phyloP scores from a whole-genome alignment of 2,888 invertebrate species.

The Zonitis immaculata region DNA sequence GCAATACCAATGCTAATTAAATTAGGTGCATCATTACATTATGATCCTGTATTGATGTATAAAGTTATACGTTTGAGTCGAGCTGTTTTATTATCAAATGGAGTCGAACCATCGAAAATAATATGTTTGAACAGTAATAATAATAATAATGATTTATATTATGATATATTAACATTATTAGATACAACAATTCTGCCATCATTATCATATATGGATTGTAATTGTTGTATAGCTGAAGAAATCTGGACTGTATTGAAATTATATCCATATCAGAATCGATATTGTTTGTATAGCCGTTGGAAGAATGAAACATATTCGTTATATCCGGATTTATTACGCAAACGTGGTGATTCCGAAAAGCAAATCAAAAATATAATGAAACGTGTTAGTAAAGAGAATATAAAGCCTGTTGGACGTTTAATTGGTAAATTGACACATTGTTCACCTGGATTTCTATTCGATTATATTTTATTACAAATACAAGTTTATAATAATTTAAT shows the following conservation, averaged over 20 bases:
- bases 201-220: conserved; percentile 85
- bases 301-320: conserved; percentile 82
- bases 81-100: conserved; percentile 39
- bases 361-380: conserved; percentile 96
- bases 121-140: conserved; percentile 28
- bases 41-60: conserved; percentile 84
- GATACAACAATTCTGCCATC: conserved; percentile 89
- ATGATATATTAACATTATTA: conserved; percentile 77
- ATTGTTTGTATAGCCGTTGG: conserved; percentile 91
- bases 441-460: conserved; percentile 92
- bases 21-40: conserved; percentile 83
- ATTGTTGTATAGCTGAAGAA: conserved; percentile 95
- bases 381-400: conserved; percentile 95
- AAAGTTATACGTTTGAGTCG: conserved; percentile 65
- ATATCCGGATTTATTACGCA: conserved; percentile 79
- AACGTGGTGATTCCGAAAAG: conserved; percentile 82
- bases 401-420: conserved; percentile 91
- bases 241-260: conserved; percentile 85
- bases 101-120: conserved; percentile 36
- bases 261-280: conserved; percentile 81
- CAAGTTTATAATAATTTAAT: conserved; percentile 49
- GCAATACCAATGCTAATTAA: conserved; percentile 82
- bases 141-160: conserved; percentile 61
- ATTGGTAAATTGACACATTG: conserved; percentile 97
- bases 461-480: conserved; percentile 64